Evolutionary conservation across 2,888 invertebrate species (phyloP), one percentile per base, ranked within the genome.

Genomic region (Cephus sareptanus): DNA sequence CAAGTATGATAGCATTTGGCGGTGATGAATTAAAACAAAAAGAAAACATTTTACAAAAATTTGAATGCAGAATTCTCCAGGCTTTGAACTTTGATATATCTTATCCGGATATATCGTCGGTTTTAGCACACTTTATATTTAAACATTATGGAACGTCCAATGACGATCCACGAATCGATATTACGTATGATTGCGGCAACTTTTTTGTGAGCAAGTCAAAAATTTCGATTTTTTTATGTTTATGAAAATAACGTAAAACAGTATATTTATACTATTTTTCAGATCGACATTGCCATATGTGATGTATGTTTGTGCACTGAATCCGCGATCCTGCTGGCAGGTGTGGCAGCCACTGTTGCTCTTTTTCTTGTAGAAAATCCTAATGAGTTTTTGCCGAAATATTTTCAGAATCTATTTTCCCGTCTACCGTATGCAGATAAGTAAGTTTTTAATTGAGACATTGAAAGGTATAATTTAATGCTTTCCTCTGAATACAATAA

Each of bases 91-190:
- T 88, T 23, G 83, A 88, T n/a, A 78, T 87, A 31, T 79, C 82
- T 1, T 89, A 87, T 73, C 81, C 87, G 0, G 89, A 90, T 75
- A 84, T 86, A 9, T 86, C 83, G 33, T 83, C 87, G 0, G 78
- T 89, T 9, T 75, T 87, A 15, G 79, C 79, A 9, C 83, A 85
- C 75, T 78, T 83, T 35, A 35, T 87, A 34, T 79, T 69, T n/a
- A 79, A 56, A n/a, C 79, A 69, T 74, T 56, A 31, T 31, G 11
- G 34, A 81, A 80, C 11, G 35, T 75, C 15, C 31, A 70, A 13
- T 13, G 71, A 11, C 1, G 77, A 13, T 1, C 30, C 73, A 69
- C 37, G 75, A 11, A 3, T 33, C 13, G 76, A 79, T 3, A 35
- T 84, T 3, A 34, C 71, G 40, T 87, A 87, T 35, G 81, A 84